These are phyloP conservation scores for Lasiurus cinereus DNA, from an alignment of 2,113 vertebrate genomes.

Conservation along the genomic window DNA sequence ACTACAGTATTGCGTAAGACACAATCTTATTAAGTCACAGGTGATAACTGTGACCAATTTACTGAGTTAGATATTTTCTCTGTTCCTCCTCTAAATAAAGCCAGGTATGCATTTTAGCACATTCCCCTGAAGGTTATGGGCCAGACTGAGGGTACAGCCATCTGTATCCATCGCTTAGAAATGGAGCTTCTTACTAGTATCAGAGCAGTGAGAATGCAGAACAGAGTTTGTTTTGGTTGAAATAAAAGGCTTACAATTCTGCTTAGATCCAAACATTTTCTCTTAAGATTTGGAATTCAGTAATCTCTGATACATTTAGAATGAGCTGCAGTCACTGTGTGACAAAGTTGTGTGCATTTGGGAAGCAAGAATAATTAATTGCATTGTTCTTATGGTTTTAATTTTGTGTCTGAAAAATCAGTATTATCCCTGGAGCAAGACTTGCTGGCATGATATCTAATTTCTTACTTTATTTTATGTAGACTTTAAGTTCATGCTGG, in stretches of 20 bases:
- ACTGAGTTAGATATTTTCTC: not conserved
- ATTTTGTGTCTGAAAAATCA: slow-evolving; percentile 69
- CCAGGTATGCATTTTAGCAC: not conserved
- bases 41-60: not conserved
- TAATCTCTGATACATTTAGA: not conserved
- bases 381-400: slow-evolving; percentile 63
- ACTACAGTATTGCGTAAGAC: not conserved
- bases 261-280: slow-evolving; percentile 26
- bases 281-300: slow-evolving; percentile 46
- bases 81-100: slow-evolving; percentile 5
- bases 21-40: not conserved
- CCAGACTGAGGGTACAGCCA: not conserved
- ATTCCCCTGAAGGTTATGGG: not conserved
- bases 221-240: slow-evolving; percentile 34
- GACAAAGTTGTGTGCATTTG: slow-evolving; percentile 60
- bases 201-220: not conserved
- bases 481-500: slow-evolving; percentile 83
- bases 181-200: not conserved
- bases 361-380: slow-evolving; percentile 36
- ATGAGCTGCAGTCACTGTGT: slow-evolving; percentile 16
- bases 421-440: slow-evolving; percentile 67
- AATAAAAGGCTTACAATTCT: slow-evolving; percentile 37
- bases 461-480: slow-evolving; percentile 63
- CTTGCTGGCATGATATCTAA: slow-evolving; percentile 80
- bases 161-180: not conserved